Percentiles rank a stretch among this genome's conserved stretches.
These are phyloP conservation scores for Nipponia nippon DNA, from an alignment of 2,113 vertebrate species.

Conservation along the genomic window DNA sequence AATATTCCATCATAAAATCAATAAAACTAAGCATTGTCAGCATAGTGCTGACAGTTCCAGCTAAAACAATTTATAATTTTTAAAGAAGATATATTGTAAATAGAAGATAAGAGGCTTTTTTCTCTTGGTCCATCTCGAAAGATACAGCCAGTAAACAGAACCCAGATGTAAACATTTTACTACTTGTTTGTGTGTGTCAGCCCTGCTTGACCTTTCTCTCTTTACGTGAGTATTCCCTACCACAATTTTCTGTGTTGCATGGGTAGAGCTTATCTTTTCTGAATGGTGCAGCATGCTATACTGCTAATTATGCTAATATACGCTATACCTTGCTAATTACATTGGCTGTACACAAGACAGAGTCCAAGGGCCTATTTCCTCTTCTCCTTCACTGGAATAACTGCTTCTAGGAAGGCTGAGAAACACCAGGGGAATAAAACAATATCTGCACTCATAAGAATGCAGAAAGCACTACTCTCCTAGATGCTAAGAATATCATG, in stretches of 20 bases:
- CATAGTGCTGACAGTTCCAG: constrained; percentile 41
- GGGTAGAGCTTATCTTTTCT: background rate
- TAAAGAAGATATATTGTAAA: constrained; percentile 24
- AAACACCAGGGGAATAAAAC: background rate
- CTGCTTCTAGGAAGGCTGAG: background rate
- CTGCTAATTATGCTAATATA: background rate
- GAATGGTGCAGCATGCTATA: rapidly evolving
- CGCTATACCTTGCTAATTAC: background rate
- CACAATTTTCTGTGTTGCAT: background rate
- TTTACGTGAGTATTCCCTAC: background rate
- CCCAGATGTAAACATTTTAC: background rate
- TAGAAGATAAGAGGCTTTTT: background rate
- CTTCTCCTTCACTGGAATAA: background rate
- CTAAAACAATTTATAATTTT: constrained; percentile 61
- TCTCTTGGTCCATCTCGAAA: background rate
- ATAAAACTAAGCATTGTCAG: constrained; percentile 59
- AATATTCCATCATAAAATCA: constrained; percentile 66
- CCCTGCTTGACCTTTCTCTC: background rate
- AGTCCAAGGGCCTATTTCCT: background rate
- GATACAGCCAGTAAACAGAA: background rate
- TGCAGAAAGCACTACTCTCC: background rate
- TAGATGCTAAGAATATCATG: background rate
- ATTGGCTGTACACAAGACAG: background rate
- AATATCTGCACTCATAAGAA: background rate
- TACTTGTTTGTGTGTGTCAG: background rate